Conservation (phyloP, 2,113 vertebrate species). For the Gavialis gangeticus region DNA sequence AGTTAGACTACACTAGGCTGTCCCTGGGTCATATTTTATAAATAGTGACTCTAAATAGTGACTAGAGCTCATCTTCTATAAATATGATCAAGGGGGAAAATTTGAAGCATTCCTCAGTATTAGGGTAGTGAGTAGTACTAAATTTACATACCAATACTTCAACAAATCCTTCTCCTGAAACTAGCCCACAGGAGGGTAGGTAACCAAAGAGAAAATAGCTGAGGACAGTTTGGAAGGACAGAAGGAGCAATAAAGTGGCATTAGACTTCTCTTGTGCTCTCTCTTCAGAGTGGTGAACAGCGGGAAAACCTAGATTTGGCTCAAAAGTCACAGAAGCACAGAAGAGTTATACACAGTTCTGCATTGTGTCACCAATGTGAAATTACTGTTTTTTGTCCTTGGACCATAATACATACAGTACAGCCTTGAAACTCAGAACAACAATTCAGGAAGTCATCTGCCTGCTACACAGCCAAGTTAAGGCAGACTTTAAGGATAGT, state of each 20-base stretch:
- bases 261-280: background rate
- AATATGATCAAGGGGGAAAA: background rate
- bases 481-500: background rate
- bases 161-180: background rate
- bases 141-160: background rate
- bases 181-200: background rate
- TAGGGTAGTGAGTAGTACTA: background rate
- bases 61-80: conserved; percentile 15
- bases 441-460: background rate
- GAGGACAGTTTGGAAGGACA: background rate
- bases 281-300: background rate
- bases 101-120: background rate
- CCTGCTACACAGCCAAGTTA: background rate
- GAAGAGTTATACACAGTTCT: background rate
- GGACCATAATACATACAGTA: too few species aligned
- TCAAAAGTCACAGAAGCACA: background rate
- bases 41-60: conserved; percentile 14
- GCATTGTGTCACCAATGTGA: fast-evolving
- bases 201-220: background rate
- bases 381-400: background rate
- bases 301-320: background rate
- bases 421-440: background rate
- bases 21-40: conserved; percentile 15
- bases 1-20: background rate
- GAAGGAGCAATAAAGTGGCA: background rate